Evolutionary conservation across 2,888 invertebrate genomes (phyloP), one percentile per base, ranked within the genome.

Genomic region (Pycnomerus fuliginosus): DNA sequence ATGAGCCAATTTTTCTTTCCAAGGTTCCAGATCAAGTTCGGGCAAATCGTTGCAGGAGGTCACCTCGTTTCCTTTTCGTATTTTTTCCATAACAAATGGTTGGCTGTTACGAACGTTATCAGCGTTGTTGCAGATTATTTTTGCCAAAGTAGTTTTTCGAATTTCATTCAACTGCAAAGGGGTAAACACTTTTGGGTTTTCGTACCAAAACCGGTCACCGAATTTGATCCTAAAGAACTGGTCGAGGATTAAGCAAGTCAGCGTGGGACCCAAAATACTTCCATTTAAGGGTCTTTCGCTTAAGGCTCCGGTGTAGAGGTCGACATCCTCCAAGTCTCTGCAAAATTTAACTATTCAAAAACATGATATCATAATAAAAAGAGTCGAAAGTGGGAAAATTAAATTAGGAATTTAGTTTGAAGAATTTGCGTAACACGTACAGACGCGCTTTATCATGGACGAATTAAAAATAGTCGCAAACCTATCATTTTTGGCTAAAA

Each of bases 171-270:
- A 73, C 79, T 96, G 95, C 24, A 80, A 84, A 81, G 73, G 62
- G 1, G 81, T 81, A 59, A 91, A 91, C 2, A 79, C 79, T 41
- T 82, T 77, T 1, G 74, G 71, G 20, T 83, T 83, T 69, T 95
- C 94, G 64, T 93, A 94, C 90, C 92, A 95, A 74, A 82, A 90
- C 30, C 92, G 76, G 72, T 95, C 95, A 0, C 89, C 94, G 25
- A 75, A 69, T 73, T 90, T 90, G 15, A 91, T 68, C 31, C 90
- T 74, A 11, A 83, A 69, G 73, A 94, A 95, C 74, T 95, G 94
- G 73, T 90, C 88, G 0, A 86, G 79, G 30, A 95, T 76, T 48
- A 95, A 75, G 62, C 94, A 95, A 11, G 84, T 85, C 37, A 93
- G 80, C 1, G 92, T 86, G 0, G 93, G 89, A 0, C 94, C 94